phyloP scores from a whole-genome alignment of 2,113 vertebrate species.

The Synchiropus splendidus region DNA sequence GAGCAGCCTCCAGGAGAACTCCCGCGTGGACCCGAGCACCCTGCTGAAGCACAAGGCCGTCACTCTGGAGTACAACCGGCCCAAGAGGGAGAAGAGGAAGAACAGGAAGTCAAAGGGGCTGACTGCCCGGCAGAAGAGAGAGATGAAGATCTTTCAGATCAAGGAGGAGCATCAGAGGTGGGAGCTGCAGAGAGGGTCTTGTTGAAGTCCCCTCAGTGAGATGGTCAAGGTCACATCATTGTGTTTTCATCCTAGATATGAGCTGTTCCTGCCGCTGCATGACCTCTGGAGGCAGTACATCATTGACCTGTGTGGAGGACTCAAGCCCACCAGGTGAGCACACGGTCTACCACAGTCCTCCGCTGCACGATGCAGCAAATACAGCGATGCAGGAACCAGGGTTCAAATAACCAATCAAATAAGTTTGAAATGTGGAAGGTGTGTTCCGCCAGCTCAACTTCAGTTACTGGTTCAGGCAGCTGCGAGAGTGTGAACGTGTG shows the following conservation, averaged over 20 bases:
- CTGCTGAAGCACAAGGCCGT: conserved; percentile 73
- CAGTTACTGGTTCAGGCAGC: not conserved
- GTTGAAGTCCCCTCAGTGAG: not conserved
- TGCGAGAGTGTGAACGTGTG: not conserved
- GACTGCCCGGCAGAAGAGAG: conserved; percentile 39
- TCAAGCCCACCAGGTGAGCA: conserved; percentile 71
- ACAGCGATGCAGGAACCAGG: too few species aligned
- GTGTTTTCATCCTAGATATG: conserved; percentile 63
- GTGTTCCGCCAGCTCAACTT: not conserved
- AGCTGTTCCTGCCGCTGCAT: conserved; percentile 82
- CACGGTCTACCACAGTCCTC: too few species aligned
- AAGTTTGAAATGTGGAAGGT: not conserved
- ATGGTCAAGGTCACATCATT: not conserved
- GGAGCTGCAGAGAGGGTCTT: conserved; percentile 7
- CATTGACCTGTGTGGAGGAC: conserved; percentile 74
- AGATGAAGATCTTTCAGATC: conserved; percentile 41
- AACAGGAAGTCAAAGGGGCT: conserved; percentile 43
- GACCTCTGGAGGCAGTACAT: conserved; percentile 90
- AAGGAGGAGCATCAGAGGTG: conserved; percentile 68
- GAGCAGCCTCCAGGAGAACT: conserved; percentile 50
- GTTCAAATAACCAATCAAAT: not conserved
- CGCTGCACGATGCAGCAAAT: too few species aligned
- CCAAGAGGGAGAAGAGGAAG: conserved; percentile 45
- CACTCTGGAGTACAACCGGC: conserved; percentile 61
- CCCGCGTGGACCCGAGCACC: conserved; percentile 23